Conservation (phyloP, 2,113 vertebrate species). For the Copsychus sechellarum region DNA sequence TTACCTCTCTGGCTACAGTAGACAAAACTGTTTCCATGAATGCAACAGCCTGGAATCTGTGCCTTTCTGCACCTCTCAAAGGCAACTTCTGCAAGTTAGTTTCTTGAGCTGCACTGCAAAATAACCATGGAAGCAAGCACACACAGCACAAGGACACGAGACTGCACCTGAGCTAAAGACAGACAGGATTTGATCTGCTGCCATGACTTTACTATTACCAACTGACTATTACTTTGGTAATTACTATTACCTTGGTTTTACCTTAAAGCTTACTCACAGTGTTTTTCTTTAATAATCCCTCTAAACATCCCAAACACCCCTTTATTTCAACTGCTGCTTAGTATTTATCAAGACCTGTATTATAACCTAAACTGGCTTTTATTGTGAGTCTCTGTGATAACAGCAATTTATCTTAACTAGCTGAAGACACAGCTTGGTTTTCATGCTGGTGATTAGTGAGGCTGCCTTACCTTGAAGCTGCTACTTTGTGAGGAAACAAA, state of each 20-base stretch:
- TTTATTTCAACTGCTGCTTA: background rate
- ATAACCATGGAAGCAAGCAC: background rate
- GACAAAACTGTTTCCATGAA: background rate
- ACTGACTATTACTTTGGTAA: background rate
- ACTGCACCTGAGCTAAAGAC: background rate
- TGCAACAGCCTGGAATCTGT: background rate
- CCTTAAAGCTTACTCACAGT: background rate
- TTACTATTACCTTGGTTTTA: background rate
- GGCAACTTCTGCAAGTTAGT: background rate
- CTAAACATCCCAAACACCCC: background rate
- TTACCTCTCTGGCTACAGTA: background rate
- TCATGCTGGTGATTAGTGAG: background rate
- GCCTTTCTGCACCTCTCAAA: background rate
- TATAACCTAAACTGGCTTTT: background rate
- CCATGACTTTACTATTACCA: background rate
- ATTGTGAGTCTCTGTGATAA: background rate
- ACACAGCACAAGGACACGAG: background rate
- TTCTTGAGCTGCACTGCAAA: background rate
- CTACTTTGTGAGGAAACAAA: background rate
- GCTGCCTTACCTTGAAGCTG: background rate
- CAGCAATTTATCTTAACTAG: background rate
- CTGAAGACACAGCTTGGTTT: background rate
- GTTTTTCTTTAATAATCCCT: background rate
- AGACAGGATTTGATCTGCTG: background rate
- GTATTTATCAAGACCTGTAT: background rate